phyloP scores from a whole-genome alignment of 64 coral and sea anemone species.

The Montipora efflorescens region DNA sequence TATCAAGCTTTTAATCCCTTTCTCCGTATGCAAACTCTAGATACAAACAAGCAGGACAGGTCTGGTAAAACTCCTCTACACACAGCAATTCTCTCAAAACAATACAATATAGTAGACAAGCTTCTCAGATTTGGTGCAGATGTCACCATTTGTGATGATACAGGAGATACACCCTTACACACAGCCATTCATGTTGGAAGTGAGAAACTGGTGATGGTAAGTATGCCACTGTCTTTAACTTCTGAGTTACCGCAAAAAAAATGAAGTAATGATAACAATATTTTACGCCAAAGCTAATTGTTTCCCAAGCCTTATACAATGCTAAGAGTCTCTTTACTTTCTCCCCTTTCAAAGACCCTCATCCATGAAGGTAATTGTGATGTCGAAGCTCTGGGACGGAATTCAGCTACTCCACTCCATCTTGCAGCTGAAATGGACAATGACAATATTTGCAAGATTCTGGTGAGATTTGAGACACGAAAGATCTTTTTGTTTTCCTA shows the following conservation, averaged over 20 bases:
- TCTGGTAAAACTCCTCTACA: constrained; percentile 51
- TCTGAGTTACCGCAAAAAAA: no score
- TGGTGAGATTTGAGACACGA: background rate
- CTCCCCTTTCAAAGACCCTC: background rate
- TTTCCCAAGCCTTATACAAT: no score
- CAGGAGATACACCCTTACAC: constrained; percentile 10
- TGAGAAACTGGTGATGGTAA: constrained; percentile 24
- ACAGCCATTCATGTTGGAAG: constrained; percentile 39
- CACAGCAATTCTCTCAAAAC: constrained; percentile 28
- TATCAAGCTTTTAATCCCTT: background rate
- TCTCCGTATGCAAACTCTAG: background rate
- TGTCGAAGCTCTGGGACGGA: background rate
- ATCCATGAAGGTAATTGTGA: background rate
- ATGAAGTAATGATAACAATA: background rate
- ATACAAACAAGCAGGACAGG: constrained; percentile 9
- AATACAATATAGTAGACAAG: constrained; percentile 15
- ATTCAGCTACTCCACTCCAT: constrained; percentile 35
- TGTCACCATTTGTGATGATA: constrained; percentile 25
- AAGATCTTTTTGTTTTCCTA: background rate
- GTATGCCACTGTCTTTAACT: background rate
- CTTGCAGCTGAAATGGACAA: constrained; percentile 47
- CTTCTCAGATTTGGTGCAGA: background rate
- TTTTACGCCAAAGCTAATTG: no score
- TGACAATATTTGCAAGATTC: constrained; percentile 9
- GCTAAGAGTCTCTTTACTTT: background rate